These are phyloP conservation scores for Epinotia demarniana DNA, from an alignment of 2,888 invertebrate genomes.

Conservation along the genomic window DNA sequence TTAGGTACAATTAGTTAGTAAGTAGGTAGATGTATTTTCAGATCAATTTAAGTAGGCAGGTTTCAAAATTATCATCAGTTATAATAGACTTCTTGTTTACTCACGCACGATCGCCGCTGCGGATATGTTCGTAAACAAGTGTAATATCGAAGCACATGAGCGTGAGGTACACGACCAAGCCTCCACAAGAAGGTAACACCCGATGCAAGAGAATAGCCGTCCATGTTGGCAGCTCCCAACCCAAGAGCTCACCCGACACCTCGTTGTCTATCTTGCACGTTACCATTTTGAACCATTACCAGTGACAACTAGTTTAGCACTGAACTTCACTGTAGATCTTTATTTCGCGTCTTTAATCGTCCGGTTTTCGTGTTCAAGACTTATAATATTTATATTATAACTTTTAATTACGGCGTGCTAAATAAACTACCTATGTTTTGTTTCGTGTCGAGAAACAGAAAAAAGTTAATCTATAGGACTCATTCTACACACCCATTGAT, in stretches of 20 bases:
- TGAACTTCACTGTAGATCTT: neutral
- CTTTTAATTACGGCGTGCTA: neutral
- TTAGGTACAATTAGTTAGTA: neutral
- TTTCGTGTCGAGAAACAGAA: slow-evolving; percentile 56
- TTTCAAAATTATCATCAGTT: neutral
- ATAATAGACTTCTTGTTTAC: slow-evolving; percentile 52
- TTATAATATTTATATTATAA: no score
- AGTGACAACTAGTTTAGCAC: neutral
- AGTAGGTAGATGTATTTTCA: no score
- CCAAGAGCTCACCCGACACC: slow-evolving; percentile 73
- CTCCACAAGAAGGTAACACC: slow-evolving; percentile 78
- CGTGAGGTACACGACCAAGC: slow-evolving; percentile 86
- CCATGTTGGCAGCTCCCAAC: slow-evolving; percentile 75
- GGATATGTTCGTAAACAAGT: slow-evolving; percentile 86
- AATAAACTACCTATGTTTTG: slow-evolving; percentile 47
- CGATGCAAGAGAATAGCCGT: slow-evolving; percentile 73
- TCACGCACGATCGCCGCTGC: slow-evolving; percentile 83
- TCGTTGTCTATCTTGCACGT: slow-evolving; percentile 75
- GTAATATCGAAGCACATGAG: slow-evolving; percentile 88
- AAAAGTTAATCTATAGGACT: slow-evolving; percentile 53
- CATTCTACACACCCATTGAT: slow-evolving; percentile 71
- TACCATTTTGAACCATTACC: slow-evolving; percentile 64
- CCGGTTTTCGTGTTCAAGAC: neutral
- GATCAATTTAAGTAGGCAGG: neutral
- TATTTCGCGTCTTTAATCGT: neutral